Evolutionary conservation across 1,140 invertebrate genomes (phyloP), one percentile per base, ranked within the genome.

Genomic region (Drosophila sulfurigaster): DNA sequence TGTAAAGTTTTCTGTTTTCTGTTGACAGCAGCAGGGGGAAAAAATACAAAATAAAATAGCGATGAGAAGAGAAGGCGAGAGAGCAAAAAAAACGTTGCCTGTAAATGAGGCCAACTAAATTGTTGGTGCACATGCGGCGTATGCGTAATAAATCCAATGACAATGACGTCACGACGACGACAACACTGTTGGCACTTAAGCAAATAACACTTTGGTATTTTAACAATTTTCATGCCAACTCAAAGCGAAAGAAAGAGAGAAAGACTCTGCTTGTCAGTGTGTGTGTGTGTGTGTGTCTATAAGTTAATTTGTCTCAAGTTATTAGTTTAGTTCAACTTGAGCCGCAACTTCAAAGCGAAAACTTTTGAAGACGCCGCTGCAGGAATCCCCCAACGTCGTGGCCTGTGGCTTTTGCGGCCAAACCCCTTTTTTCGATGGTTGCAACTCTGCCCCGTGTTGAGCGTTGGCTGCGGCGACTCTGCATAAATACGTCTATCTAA

Each of bases 271-370:
- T 8, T 38, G 46, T 45, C 0, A 54, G 13, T 45, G 1, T 63
- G 2, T 48, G 15, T 69, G 30, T 49, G 28, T 49, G 52, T 49
- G 32, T 65, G 51, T 46, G 16, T 66, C 56, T 56, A 43, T 66
- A 66, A 81, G 74, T 81, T 85, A 81, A 85, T 86, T 85, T 86
- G 60, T 79, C 79, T 78, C 69, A 56, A 75, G 73, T 65, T 76
- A 76, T 81, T 60, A 81, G 64, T 85, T 83, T 75, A 43, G 51
- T 13, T 51, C 25, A 66, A 30, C 63, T 56, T 30, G 54, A 41
- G 3, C 30, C 35, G 65, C 56, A 74, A 85, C 78, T 85, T 85
- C 81, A 85, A 85, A 85, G 81, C 78, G 60, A 74, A 80, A 78
- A 51, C 81, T 85, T 82, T 51, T 32, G 3, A 66, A 72, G 60